phyloP scores from a whole-genome alignment of 2,888 invertebrate species.

The Oxyteleia sp. region DNA sequence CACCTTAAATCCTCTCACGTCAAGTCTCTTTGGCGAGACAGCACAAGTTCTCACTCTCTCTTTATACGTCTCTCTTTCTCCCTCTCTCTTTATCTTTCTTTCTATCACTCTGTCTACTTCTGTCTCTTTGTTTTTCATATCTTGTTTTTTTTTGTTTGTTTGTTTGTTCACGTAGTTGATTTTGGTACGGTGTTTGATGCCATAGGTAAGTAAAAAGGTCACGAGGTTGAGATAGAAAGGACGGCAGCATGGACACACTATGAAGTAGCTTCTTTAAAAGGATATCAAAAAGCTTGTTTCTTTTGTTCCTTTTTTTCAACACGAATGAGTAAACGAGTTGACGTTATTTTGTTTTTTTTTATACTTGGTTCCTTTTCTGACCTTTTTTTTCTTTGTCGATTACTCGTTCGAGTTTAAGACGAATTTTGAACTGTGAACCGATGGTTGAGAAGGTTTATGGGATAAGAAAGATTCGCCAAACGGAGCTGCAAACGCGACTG shows the following conservation, averaged over 20 bases:
- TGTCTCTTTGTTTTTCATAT: constrained; percentile 13
- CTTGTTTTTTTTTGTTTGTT: constrained; percentile 30
- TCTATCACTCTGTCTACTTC: constrained; percentile 16
- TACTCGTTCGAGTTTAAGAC: not conserved
- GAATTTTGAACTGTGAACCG: constrained; percentile 20
- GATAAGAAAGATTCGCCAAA: not conserved
- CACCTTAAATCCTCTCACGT: too few species aligned
- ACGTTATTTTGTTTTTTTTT: not conserved
- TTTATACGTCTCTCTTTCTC: too few species aligned
- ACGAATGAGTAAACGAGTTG: too few species aligned
- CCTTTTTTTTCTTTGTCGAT: too few species aligned
- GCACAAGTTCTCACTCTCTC: constrained; percentile 56
- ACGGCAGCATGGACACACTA: constrained; percentile 77
- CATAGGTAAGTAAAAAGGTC: constrained; percentile 81
- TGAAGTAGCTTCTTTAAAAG: constrained; percentile 70
- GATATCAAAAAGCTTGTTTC: constrained; percentile 80
- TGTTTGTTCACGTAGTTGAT: constrained; percentile 64
- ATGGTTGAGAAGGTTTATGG: not conserved
- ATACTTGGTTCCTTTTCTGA: too few species aligned
- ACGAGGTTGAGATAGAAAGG: constrained; percentile 70
- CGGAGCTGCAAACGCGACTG: too few species aligned
- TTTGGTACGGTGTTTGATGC: constrained; percentile 55
- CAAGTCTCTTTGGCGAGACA: constrained; percentile 67
- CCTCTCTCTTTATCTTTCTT: constrained; percentile 31
- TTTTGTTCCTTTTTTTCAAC: constrained; percentile 47